These are phyloP conservation scores for Acanthurus tractus DNA, from an alignment of 2,797 vertebrate genomes.

Conservation along the genomic window DNA sequence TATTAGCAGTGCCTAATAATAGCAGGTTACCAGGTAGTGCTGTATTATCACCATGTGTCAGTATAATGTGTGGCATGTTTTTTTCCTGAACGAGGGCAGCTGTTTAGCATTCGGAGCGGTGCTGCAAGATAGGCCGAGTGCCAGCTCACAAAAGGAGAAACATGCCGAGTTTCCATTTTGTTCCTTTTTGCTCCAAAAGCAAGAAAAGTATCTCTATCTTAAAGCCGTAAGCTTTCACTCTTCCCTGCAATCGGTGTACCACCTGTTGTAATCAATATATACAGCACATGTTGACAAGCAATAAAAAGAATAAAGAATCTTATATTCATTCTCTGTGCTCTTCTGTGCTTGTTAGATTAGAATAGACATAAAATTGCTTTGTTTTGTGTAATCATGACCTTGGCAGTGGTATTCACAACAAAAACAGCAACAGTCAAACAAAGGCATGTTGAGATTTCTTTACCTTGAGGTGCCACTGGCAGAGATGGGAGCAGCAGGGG, in stretches of 20 bases:
- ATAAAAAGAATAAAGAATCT: background rate
- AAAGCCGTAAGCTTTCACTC: background rate
- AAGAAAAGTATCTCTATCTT: background rate
- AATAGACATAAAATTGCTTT: background rate
- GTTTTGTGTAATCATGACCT: background rate
- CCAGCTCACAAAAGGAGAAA: background rate
- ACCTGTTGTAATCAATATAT: background rate
- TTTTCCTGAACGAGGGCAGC: too few species aligned
- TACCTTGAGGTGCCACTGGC: conserved; percentile 84
- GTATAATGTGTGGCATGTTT: too few species aligned
- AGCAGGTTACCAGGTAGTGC: too few species aligned
- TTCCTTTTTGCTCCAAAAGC: background rate
- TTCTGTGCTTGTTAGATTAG: background rate
- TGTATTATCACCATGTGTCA: too few species aligned
- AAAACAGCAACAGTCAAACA: background rate
- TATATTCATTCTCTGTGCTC: background rate
- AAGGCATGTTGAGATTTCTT: background rate
- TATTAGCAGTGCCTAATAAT: too few species aligned
- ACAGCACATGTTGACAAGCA: background rate
- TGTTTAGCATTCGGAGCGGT: too few species aligned
- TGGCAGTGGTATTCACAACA: background rate
- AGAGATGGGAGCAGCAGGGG: conserved; percentile 79
- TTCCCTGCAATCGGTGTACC: background rate
- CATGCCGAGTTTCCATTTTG: background rate
- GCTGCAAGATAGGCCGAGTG: too few species aligned